phyloP scores from a whole-genome alignment of 2,797 vertebrate species.

The Aselliscus stoliczkanus region DNA sequence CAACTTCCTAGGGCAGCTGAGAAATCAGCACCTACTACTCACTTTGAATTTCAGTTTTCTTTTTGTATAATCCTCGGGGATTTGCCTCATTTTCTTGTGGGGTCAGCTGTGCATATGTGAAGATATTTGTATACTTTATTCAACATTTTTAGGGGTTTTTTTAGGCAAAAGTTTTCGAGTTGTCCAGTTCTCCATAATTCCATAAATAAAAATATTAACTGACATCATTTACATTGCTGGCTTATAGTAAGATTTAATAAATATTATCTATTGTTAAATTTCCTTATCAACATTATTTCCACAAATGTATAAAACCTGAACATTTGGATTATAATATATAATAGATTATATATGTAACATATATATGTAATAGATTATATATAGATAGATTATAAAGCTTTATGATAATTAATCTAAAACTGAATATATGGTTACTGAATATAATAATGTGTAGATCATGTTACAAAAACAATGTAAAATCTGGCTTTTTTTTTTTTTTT shows the following conservation, averaged over 20 bases:
- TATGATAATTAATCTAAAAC: background rate
- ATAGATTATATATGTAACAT: background rate
- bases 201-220: constrained; percentile 14
- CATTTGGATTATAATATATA: background rate
- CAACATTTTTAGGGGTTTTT: background rate
- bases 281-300: background rate
- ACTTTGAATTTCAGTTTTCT: background rate
- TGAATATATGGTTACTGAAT: background rate
- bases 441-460: background rate
- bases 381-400: background rate
- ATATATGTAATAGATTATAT: background rate
- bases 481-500: too few relatives aligned
- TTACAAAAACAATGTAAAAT: background rate
- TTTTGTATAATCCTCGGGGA: background rate
- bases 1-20: background rate
- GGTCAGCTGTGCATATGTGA: background rate
- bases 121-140: background rate
- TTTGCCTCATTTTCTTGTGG: background rate
- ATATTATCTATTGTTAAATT: background rate
- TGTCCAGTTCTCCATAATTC: background rate
- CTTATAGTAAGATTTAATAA: background rate
- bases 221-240: background rate
- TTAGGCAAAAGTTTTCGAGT: background rate
- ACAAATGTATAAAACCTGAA: background rate
- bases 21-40: background rate